Conservation (phyloP, 2,888 invertebrate genomes). For the Andrena dorsata region DNA sequence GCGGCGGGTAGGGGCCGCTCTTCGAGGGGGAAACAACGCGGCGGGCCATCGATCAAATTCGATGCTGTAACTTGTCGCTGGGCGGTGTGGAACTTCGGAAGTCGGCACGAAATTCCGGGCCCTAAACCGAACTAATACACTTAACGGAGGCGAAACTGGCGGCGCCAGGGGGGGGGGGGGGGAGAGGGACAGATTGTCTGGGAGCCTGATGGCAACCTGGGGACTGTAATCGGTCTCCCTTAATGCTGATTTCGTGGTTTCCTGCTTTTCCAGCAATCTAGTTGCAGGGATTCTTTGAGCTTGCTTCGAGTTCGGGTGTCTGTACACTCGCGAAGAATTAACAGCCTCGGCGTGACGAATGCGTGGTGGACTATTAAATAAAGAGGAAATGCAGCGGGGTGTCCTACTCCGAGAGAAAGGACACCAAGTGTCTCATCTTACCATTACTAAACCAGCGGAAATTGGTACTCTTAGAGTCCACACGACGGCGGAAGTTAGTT, state of each 20-base stretch:
- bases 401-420: background rate
- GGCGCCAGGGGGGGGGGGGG: background rate
- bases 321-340: background rate
- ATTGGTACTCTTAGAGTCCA: background rate
- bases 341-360: no score
- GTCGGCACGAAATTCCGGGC: constrained; percentile 31
- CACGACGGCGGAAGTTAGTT: constrained; percentile 5
- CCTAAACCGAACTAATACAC: constrained; percentile 43
- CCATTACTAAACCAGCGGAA: background rate
- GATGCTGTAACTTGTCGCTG: constrained; percentile 43
- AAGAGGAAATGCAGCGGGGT: no score
- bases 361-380: no score
- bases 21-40: background rate
- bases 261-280: background rate
- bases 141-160: constrained; percentile 11
- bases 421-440: background rate
- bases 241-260: constrained; percentile 35
- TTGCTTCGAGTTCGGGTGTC: background rate
- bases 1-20: background rate
- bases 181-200: constrained; percentile 20
- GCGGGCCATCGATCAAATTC: constrained; percentile 57
- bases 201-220: constrained; percentile 7
- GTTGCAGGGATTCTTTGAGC: background rate
- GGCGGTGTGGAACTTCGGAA: constrained; percentile 33
- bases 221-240: constrained; percentile 28